Evolutionary conservation across 2,888 invertebrate genomes (phyloP).

Genomic region (Liopterus haemorrhoidalis): DNA sequence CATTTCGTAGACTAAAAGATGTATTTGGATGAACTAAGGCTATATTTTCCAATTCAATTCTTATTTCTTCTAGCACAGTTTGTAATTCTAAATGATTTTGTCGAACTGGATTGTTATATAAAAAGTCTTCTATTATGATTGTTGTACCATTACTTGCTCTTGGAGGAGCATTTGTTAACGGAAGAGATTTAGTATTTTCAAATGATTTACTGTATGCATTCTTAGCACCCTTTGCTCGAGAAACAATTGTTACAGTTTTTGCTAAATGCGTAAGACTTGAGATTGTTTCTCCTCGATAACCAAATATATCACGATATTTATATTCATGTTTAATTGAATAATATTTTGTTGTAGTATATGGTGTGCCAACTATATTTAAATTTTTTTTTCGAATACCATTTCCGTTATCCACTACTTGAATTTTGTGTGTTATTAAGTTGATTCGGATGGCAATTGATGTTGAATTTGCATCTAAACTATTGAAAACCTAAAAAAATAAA

Average conservation of each 20-base stretch:
- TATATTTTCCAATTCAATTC: slow-evolving; percentile 53
- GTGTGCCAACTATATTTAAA: slow-evolving; percentile 54
- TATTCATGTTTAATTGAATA: slow-evolving; percentile 50
- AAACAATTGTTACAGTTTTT: slow-evolving; percentile 53
- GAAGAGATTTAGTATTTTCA: slow-evolving; percentile 33
- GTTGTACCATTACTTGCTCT: slow-evolving; percentile 68
- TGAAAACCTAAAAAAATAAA: slow-evolving; percentile 51
- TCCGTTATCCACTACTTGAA: slow-evolving; percentile 77
- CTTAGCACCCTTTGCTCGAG: slow-evolving; percentile 46
- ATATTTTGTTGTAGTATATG: slow-evolving; percentile 62
- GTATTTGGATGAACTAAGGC: slow-evolving; percentile 60
- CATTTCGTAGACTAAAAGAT: slow-evolving; percentile 65
- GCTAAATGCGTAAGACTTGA: slow-evolving; percentile 57
- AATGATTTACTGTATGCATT: slow-evolving; percentile 55
- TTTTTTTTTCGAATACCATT: slow-evolving; percentile 55
- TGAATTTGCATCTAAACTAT: slow-evolving; percentile 65
- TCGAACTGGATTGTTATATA: slow-evolving; percentile 58
- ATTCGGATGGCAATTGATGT: slow-evolving; percentile 65
- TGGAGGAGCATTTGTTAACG: slow-evolving; percentile 38
- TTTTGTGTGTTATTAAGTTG: slow-evolving; percentile 52
- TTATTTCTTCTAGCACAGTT: slow-evolving; percentile 56
- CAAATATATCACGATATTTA: slow-evolving; percentile 52
- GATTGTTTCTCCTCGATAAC: slow-evolving; percentile 64
- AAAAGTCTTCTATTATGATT: slow-evolving; percentile 60
- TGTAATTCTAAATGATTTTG: slow-evolving; percentile 50